Evolutionary conservation across 2,888 invertebrate genomes (phyloP).

Genomic region (Plagodis dolabraria): DNA sequence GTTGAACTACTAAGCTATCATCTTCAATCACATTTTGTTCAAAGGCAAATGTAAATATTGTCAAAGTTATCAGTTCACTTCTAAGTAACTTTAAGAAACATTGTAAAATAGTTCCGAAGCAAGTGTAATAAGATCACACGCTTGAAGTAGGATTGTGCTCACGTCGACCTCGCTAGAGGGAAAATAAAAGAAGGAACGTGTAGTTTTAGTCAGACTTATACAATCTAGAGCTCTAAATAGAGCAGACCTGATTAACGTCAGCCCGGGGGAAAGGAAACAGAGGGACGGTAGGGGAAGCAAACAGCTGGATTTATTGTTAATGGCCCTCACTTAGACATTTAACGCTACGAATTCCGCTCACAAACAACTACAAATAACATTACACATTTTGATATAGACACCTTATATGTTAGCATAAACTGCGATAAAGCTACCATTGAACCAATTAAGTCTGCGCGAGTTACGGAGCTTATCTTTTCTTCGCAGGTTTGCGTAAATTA

Average conservation of each 20-base stretch:
- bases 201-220: slow-evolving; percentile 58
- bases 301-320: slow-evolving; percentile 78
- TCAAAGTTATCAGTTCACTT: too few species aligned
- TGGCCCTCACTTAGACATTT: slow-evolving; percentile 67
- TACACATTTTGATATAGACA: slow-evolving; percentile 37
- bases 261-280: slow-evolving; percentile 44
- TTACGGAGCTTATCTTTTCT: slow-evolving; percentile 48
- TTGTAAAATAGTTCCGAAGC: slow-evolving; percentile 48
- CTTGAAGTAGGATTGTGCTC: slow-evolving; percentile 55
- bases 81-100: slow-evolving; percentile 28
- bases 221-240: slow-evolving; percentile 66
- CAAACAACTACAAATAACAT: slow-evolving; percentile 54
- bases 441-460: slow-evolving; percentile 50
- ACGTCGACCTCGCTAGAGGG: slow-evolving; percentile 53
- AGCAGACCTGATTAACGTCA: slow-evolving; percentile 74
- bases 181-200: slow-evolving; percentile 57
- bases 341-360: slow-evolving; percentile 64
- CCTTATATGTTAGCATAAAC: slow-evolving; percentile 34
- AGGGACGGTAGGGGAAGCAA: slow-evolving; percentile 56
- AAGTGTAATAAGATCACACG: slow-evolving; percentile 61
- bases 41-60: too few species aligned
- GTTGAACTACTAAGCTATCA: too few species aligned
- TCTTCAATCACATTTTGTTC: too few species aligned
- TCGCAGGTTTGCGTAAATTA: slow-evolving; percentile 48
- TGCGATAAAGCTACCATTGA: slow-evolving; percentile 41